Base-by-base conservation (phyloP, 64 coral and sea anemone species). In the Orbicella faveolata region DNA sequence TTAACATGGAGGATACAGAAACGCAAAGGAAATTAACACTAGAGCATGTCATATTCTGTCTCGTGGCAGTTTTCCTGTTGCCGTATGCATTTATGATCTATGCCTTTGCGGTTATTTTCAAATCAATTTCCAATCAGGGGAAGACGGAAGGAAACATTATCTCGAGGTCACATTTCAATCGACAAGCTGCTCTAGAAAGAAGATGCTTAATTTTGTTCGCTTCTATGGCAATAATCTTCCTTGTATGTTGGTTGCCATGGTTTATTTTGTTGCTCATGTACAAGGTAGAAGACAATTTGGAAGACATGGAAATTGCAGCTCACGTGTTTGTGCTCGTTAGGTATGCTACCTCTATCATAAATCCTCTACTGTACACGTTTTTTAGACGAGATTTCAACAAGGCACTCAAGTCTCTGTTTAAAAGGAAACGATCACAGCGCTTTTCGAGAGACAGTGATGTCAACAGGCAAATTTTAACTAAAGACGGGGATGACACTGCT, bases 361-460 rank as follows among this genome's bases (percentile, higher is more conserved):
- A 92, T 37, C 90, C 90, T 65, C 1, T 78, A 30, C 23, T 92
- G 74, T 92, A 87, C 36, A 87, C 90, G 13, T 87, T 92, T 52
- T 87, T 92, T 25, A 92, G 84, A 61, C 83, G 90, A 36, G 90
- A 92, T 92, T 92, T 92, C 44, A 79, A 87, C 74, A 66, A 30
- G 33, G 90, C 90, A 41, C 48, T 88, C 17, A 88, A 76, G 76
- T 88, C 70, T 2, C 14, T 69, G 18, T 36, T 68, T 68, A 64
- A 21, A 68, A 69, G 48, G 9, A 20, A 67, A 19, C 64, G 64
- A 67, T 67, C 23, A 19, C 18, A 20, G 18, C 64, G 18, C 18
- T 23, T 19, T 23, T 67, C 64, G 64, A 67, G 64, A 67, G 64
- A 19, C 6, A 67, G 16, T 23, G 64, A 67, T 67, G 64, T 53